Base-by-base conservation (phyloP, 2,888 invertebrate genomes). In the Oligia fasciuncula region DNA sequence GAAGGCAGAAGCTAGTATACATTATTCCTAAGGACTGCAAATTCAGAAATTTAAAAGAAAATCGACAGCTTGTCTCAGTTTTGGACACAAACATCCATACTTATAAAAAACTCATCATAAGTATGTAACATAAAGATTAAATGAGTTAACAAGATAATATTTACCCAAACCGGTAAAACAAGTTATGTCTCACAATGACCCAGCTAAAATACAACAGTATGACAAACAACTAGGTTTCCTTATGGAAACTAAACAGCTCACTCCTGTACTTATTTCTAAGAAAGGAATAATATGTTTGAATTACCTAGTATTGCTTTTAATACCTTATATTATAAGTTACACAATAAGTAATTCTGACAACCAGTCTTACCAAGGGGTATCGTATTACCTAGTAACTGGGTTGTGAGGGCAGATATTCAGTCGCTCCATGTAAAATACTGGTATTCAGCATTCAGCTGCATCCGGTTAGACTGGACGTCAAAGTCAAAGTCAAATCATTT, bases 241-340 rank as follows among this genome's bases (percentile, higher is more conserved):
- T 70, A 70, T 29, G 46, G 60, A 68, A 68, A 68, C 11, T 17
- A 69, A 51, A 72, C 40, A 65, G n/a, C 4, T 49, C 17, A 68
- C 23, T 57, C 40, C 49, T 71, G 49, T 19, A 9, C 46, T 60
- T n/a, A 69, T 46, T 86, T 82, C 67, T 14, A 14, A 65, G 77
- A 65, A 86, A 62, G 35, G 29, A 63, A 74, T 49, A 43, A n/a
- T 73, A n/a, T 73, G 43, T 72, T 72, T 19, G 54, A 66, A 76
- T 68, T 57, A 68, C 57, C 62, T 71, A 43, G 19, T 5, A 66
- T 54, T 46, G 67, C 54, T 73, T 60, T 73, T 35, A 60, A 57
- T n/a, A 49, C 54, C 2, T n/a, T 40, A 49, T 40, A 9, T 8
- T 14, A 29, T 51, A 70, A 23, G 6, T 75, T 43, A 13, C 14